A percentile compares a stretch with the other conserved stretches of the same genome.
Evolutionary conservation across 2,113 vertebrate genomes (phyloP).

Genomic region (Empidonax traillii): DNA sequence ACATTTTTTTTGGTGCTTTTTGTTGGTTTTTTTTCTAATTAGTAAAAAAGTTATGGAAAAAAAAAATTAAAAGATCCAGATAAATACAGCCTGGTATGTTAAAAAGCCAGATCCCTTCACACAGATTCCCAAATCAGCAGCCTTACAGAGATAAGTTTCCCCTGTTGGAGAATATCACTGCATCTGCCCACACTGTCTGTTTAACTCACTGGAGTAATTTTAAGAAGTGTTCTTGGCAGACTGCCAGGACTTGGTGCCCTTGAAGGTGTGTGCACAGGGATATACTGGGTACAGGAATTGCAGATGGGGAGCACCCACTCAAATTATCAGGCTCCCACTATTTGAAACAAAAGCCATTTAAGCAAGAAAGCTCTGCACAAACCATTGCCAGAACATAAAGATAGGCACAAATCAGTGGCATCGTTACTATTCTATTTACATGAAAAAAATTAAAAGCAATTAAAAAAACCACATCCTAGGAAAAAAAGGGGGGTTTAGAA

Average conservation of each 20-base stretch:
- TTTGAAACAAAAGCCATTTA: neutral
- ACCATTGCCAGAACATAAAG: neutral
- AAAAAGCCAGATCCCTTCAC: neutral
- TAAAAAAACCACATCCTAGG: neutral
- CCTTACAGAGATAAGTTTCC: neutral
- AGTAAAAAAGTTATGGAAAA: neutral
- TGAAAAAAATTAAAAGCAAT: neutral
- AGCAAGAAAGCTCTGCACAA: neutral
- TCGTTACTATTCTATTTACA: neutral
- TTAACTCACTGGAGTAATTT: neutral
- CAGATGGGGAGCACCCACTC: neutral
- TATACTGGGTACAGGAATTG: neutral
- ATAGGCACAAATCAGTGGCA: neutral
- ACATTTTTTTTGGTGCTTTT: neutral
- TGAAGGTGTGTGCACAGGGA: neutral
- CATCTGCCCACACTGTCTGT: neutral
- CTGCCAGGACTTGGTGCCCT: slow-evolving; percentile 8
- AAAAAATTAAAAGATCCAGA: rapidly evolving
- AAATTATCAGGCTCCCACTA: neutral
- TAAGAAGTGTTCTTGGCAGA: neutral
- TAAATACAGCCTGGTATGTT: neutral
- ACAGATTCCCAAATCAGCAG: neutral
- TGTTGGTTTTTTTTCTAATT: neutral
- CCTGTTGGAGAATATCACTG: neutral
- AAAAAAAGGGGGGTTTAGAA: neutral